Evolutionary conservation across 2,888 invertebrate genomes (phyloP), one percentile per base, ranked within the genome.

Genomic region (Cephus sareptanus): DNA sequence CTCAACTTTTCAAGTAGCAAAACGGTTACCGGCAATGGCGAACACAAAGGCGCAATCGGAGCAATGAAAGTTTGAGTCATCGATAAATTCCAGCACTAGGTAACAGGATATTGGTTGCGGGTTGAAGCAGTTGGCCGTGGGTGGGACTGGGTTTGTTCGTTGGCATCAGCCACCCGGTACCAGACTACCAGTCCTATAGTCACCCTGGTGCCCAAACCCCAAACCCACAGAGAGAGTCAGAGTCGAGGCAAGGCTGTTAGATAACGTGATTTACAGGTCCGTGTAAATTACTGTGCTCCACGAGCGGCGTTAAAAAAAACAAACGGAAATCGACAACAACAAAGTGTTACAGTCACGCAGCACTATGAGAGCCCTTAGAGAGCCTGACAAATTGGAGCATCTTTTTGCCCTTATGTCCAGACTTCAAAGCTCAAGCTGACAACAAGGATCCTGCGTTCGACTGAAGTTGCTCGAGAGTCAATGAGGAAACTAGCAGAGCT

Each of bases 241-340:
- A 56, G 56, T 9, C 6, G 80, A 79, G 83, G 80, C 81, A 83
- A 84, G 83, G 83, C 82, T 81, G 81, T 82, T 78, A 88, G 89
- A 90, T 90, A 90, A 88, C 87, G 87, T 90, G 89, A 90, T 90
- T 90, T 90, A 89, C 88, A 85, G 83, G 84, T 78, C 83, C 81
- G 84, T 83, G 87, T 89, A 90, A 56, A 90, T 90, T 89, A 89
- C 89, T 89, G 89, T 87, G 84, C 86, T 84, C 81, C 82, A 83
- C 23, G 82, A 81, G 80, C 81, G 87, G 83, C 81, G 83, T 80
- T 86, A 75, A 85, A 85, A 86, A 85, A 86, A 87, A 86, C 87
- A 88, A 89, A 89, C 88, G 90, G 89, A 90, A 89, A 90, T 89
- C 88, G 90, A 85, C 87, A 87, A 89, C 87, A 84, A 85, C 86